phyloP scores from a whole-genome alignment of 1,140 invertebrate species.

The Aethina tumida region DNA sequence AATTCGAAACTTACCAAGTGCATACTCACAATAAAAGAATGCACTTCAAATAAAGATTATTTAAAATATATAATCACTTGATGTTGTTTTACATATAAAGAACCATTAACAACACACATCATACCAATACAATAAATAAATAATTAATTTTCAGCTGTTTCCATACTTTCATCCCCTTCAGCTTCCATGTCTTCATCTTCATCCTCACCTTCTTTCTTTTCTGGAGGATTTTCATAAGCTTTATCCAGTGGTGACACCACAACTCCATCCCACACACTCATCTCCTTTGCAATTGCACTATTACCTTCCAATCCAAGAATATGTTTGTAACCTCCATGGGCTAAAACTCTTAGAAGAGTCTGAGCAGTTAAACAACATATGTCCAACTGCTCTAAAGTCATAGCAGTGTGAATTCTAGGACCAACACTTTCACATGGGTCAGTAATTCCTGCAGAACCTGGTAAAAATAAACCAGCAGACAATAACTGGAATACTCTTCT shows the following conservation, averaged over 20 bases:
- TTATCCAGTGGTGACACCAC: constrained; percentile 86
- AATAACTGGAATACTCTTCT: constrained; percentile 79
- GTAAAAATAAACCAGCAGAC: constrained; percentile 88
- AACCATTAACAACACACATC: not conserved
- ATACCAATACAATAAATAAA: not conserved
- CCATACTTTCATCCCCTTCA: constrained; percentile 40
- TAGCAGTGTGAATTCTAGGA: constrained; percentile 79
- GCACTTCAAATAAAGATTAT: constrained; percentile 1
- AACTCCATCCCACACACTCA: constrained; percentile 89
- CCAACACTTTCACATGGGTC: constrained; percentile 89
- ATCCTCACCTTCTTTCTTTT: constrained; percentile 42
- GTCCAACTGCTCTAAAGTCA: constrained; percentile 93
- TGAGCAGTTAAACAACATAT: constrained; percentile 82
- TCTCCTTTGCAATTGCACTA: constrained; percentile 67
- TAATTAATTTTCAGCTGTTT: constrained; percentile 22
- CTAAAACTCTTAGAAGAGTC: constrained; percentile 77
- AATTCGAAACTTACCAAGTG: too few relatives aligned
- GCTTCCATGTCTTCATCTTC: constrained; percentile 44
- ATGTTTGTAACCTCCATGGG: constrained; percentile 86
- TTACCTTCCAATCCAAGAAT: constrained; percentile 69
- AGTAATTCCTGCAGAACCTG: constrained; percentile 87
- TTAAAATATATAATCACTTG: not conserved
- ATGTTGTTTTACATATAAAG: not conserved
- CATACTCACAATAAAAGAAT: too few relatives aligned
- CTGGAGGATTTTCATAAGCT: constrained; percentile 64